phyloP scores from a whole-genome alignment of 2,797 vertebrate genomes.

The Melanotaenia trifasciata region DNA sequence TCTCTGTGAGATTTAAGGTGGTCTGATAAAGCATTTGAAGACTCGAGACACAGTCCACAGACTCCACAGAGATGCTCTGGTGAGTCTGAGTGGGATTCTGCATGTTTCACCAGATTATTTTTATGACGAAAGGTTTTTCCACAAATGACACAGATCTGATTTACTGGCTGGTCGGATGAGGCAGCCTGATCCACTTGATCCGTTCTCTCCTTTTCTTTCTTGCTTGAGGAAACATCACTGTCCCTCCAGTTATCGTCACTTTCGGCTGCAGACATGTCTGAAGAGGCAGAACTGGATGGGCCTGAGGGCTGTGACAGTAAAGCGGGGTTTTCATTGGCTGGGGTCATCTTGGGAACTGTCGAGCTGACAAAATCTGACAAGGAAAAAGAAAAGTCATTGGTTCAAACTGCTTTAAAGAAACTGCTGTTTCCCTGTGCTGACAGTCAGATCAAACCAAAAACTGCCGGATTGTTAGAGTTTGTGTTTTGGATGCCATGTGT shows the following conservation, averaged over 20 bases:
- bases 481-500: background rate
- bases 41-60: constrained; percentile 24
- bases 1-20: constrained; percentile 47
- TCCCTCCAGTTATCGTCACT: constrained; percentile 12
- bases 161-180: rapidly evolving
- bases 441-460: background rate
- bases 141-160: constrained; percentile 31
- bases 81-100: constrained; percentile 32
- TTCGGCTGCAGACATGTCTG: constrained; percentile 22
- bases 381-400: background rate
- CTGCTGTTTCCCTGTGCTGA: background rate
- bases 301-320: background rate
- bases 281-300: background rate
- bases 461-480: background rate
- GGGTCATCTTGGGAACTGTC: background rate
- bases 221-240: background rate
- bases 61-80: constrained; percentile 28
- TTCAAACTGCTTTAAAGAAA: background rate
- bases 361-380: constrained; percentile 24
- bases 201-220: background rate
- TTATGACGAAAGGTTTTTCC: constrained; percentile 37
- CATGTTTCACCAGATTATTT: constrained; percentile 41
- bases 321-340: background rate
- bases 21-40: constrained; percentile 8
- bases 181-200: rapidly evolving